These are phyloP conservation scores for Meta bourneti DNA, from an alignment of 2,888 invertebrate genomes.

Conservation along the genomic window DNA sequence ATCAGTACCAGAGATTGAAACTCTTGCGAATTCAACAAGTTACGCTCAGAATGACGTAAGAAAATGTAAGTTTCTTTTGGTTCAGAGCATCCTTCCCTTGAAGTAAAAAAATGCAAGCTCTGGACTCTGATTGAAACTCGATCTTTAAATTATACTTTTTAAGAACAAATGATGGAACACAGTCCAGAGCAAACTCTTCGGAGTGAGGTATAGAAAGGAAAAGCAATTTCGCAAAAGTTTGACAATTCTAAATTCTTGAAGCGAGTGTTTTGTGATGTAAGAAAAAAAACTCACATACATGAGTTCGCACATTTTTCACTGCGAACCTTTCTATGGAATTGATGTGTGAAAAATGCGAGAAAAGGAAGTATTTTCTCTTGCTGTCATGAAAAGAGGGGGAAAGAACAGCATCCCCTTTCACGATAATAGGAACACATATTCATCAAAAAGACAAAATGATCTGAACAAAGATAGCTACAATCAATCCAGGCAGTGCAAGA, in stretches of 20 bases:
- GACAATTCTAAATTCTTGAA: constrained; percentile 7
- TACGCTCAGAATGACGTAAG: constrained; percentile 19
- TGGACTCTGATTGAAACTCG: constrained; percentile 28
- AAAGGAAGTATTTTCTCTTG: constrained; percentile 4
- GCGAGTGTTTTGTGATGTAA: not conserved
- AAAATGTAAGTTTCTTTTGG: constrained; percentile 27
- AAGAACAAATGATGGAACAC: constrained; percentile 20
- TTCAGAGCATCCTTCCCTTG: constrained; percentile 4
- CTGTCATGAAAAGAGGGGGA: not conserved
- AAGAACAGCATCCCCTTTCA: not conserved
- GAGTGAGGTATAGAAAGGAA: not conserved
- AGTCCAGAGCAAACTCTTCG: not conserved
- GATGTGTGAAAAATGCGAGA: not conserved
- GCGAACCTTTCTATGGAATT: not conserved
- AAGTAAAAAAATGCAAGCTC: not conserved
- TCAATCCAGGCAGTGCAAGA: not conserved
- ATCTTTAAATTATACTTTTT: constrained; percentile 28
- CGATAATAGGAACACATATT: constrained; percentile 15
- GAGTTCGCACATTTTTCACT: constrained; percentile 2
- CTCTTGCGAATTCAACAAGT: constrained; percentile 51
- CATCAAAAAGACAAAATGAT: constrained; percentile 22
- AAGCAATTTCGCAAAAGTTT: not conserved
- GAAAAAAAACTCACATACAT: not conserved
- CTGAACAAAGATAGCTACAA: not conserved
- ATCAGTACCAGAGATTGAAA: constrained; percentile 27